These are phyloP conservation scores for Dissostichus mawsoni DNA, from an alignment of 2,113 vertebrate genomes.

Conservation along the genomic window DNA sequence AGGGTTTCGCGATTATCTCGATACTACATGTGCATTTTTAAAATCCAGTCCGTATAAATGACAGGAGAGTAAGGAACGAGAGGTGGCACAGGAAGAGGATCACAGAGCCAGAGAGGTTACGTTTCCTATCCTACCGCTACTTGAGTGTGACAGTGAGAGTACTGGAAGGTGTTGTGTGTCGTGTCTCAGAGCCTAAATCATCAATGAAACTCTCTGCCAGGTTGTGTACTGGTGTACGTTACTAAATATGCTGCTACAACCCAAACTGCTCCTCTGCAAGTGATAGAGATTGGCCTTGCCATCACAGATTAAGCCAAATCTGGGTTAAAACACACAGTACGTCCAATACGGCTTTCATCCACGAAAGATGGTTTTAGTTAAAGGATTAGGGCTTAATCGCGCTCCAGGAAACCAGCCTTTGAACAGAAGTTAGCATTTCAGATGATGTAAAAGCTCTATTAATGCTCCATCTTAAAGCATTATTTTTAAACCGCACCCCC, in stretches of 20 bases:
- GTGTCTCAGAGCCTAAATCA: slow-evolving; percentile 20
- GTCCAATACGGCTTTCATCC: slow-evolving; percentile 68
- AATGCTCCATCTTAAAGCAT: slow-evolving; percentile 62
- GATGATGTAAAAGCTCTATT: slow-evolving; percentile 62
- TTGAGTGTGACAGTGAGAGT: slow-evolving; percentile 54
- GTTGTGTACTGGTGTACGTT: slow-evolving; percentile 39
- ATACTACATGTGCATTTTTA: slow-evolving; percentile 44
- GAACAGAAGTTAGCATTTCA: slow-evolving; percentile 57
- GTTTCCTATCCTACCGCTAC: slow-evolving; percentile 39
- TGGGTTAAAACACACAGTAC: slow-evolving; percentile 67
- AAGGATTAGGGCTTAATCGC: slow-evolving; percentile 67
- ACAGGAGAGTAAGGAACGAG: slow-evolving; percentile 40
- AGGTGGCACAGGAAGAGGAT: slow-evolving; percentile 56
- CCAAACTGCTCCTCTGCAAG: slow-evolving; percentile 62
- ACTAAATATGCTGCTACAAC: slow-evolving; percentile 46
- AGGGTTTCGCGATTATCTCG: slow-evolving; percentile 37
- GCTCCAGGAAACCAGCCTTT: slow-evolving; percentile 67
- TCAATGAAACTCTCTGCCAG: slow-evolving; percentile 22
- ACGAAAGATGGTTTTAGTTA: slow-evolving; percentile 70
- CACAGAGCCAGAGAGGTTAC: slow-evolving; percentile 48
- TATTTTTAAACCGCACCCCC: slow-evolving; percentile 60
- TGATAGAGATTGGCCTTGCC: slow-evolving; percentile 53
- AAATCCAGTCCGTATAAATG: slow-evolving; percentile 52
- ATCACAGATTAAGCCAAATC: slow-evolving; percentile 66
- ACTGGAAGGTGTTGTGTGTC: slow-evolving; percentile 53